Evolutionary conservation across 2,888 invertebrate genomes (phyloP).

Genomic region (Ptychoptera contaminata): DNA sequence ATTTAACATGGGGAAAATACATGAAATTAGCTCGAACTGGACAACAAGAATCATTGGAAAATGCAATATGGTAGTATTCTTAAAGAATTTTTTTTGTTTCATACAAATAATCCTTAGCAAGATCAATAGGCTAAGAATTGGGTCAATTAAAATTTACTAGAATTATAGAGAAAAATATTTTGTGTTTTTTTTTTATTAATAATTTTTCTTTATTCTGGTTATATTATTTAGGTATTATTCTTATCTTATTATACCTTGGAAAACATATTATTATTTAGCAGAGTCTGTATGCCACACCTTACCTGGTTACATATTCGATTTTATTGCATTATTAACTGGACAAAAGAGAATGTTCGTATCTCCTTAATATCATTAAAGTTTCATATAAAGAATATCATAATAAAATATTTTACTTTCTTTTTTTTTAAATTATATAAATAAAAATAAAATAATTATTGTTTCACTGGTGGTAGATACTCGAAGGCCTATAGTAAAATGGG

Average conservation of each 20-base stretch:
- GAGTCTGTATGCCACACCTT: constrained; percentile 30
- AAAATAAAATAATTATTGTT: not conserved
- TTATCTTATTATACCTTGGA: constrained; percentile 31
- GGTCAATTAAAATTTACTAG: no score
- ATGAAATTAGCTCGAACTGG: constrained; percentile 29
- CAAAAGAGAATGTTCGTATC: constrained; percentile 30
- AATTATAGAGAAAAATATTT: no score
- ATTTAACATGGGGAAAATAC: constrained; percentile 30
- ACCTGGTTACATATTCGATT: constrained; percentile 31
- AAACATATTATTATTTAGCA: constrained; percentile 26
- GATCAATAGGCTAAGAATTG: no score
- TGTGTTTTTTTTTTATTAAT: constrained; percentile 3
- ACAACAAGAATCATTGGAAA: constrained; percentile 31
- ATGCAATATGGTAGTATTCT: constrained; percentile 30
- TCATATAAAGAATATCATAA: not conserved
- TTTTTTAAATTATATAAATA: no score
- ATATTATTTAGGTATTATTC: constrained; percentile 27
- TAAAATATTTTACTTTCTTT: no score
- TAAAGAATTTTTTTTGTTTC: no score
- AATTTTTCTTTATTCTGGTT: not conserved
- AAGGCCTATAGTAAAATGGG: constrained; percentile 28
- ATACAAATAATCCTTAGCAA: no score
- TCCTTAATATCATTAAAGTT: no score
- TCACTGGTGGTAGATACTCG: constrained; percentile 18
- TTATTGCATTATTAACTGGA: constrained; percentile 29